phyloP scores from a whole-genome alignment of 2,113 vertebrate genomes.

The Percopsis transmontana region DNA sequence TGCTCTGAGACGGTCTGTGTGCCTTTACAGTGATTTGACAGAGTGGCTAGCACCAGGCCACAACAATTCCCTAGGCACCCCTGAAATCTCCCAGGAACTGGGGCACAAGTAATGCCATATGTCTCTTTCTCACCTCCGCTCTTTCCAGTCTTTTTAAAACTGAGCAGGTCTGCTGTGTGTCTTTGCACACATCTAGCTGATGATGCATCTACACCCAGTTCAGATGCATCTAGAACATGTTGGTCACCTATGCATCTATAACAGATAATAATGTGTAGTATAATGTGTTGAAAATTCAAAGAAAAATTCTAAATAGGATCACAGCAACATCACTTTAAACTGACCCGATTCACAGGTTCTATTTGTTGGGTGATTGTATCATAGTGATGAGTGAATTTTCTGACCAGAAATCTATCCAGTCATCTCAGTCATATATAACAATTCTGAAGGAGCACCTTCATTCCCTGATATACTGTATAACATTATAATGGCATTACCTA shows the following conservation, averaged over 20 bases:
- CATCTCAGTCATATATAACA: neutral
- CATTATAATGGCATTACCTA: slow-evolving; percentile 6
- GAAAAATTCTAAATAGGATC: too few relatives aligned
- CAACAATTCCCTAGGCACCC: slow-evolving; percentile 24
- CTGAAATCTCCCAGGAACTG: slow-evolving; percentile 3
- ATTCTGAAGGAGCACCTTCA: neutral
- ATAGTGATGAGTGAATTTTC: neutral
- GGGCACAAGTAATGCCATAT: slow-evolving; percentile 43
- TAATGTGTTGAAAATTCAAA: neutral
- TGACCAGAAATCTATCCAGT: neutral
- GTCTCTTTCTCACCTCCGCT: slow-evolving; percentile 52
- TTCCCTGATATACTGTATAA: neutral
- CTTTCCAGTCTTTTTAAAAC: slow-evolving; percentile 6
- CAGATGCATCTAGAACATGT: too few relatives aligned
- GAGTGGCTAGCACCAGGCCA: slow-evolving; percentile 30
- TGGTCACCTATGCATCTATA: too few relatives aligned
- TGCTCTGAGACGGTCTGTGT: slow-evolving; percentile 6
- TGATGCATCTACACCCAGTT: too few relatives aligned
- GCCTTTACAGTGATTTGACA: slow-evolving; percentile 38
- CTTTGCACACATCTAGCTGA: neutral
- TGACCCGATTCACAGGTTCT: neutral
- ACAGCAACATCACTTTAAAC: neutral
- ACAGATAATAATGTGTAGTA: neutral
- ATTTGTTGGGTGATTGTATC: neutral
- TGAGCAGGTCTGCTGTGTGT: neutral